These are phyloP conservation scores for Globicephala melas DNA, from an alignment of 2,113 vertebrate species.

Conservation along the genomic window DNA sequence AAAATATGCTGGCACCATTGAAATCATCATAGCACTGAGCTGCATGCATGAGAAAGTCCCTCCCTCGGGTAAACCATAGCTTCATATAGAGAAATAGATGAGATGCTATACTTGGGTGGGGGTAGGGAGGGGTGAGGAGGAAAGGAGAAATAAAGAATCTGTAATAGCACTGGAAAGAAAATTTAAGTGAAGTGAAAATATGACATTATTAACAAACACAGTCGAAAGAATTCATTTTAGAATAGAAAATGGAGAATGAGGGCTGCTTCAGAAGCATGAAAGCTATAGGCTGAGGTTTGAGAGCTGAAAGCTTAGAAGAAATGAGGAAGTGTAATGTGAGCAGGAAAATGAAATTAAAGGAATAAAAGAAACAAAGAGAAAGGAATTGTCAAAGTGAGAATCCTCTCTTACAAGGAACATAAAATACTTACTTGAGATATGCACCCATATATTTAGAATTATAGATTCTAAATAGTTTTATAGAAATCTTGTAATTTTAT, in stretches of 20 bases:
- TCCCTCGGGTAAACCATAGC: constrained; percentile 18
- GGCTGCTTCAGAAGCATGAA: background rate
- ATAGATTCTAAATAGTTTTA: background rate
- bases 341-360: background rate
- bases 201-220: background rate
- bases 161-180: constrained; percentile 18
- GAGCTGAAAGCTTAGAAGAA: background rate
- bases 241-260: background rate
- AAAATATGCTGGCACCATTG: constrained; percentile 56
- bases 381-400: background rate
- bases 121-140: background rate
- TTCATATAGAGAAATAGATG: background rate
- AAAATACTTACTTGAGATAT: background rate
- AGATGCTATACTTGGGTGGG: constrained; percentile 11
- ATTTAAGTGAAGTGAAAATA: constrained; percentile 29
- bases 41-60: constrained; percentile 29
- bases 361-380: constrained; percentile 26
- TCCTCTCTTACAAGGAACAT: background rate
- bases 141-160: constrained; percentile 6
- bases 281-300: background rate
- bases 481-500: background rate
- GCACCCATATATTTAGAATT: background rate
- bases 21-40: constrained; percentile 54
- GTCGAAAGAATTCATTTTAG: constrained; percentile 30
- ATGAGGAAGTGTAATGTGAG: background rate